Percentiles rank a stretch among this genome's conserved stretches.
These are phyloP conservation scores for Drosophila dives DNA, from an alignment of 2,888 invertebrate genomes.

Conservation along the genomic window DNA sequence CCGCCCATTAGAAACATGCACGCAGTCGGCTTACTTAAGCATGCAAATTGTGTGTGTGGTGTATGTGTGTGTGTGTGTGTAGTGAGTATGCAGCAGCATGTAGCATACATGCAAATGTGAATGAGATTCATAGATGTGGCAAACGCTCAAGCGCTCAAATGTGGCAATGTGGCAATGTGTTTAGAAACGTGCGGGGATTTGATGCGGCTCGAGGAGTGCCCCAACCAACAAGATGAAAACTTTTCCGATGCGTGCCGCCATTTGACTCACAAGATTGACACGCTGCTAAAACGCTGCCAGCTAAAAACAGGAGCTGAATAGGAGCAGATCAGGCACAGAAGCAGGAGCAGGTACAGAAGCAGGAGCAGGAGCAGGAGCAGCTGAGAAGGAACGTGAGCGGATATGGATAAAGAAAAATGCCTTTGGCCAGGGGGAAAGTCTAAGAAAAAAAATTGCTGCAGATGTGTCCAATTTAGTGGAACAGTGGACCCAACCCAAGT, in stretches of 20 bases:
- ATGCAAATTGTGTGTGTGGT: slow-evolving; percentile 55
- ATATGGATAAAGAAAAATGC: slow-evolving; percentile 50
- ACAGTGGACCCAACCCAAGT: slow-evolving; percentile 42
- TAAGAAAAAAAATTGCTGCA: slow-evolving; percentile 62
- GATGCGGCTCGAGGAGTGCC: slow-evolving; percentile 11
- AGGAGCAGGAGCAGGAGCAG: neutral
- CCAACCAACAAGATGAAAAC: slow-evolving; percentile 46
- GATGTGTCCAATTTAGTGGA: slow-evolving; percentile 78
- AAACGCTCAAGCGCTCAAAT: slow-evolving; percentile 8
- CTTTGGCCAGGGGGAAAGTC: slow-evolving; percentile 13
- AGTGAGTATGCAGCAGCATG: slow-evolving; percentile 13
- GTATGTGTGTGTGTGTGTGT: slow-evolving; percentile 16
- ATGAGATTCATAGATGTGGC: slow-evolving; percentile 58
- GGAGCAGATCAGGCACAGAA: neutral
- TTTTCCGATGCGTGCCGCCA: slow-evolving; percentile 76
- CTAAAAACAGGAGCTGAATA: slow-evolving; percentile 8
- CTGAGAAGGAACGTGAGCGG: slow-evolving; percentile 16
- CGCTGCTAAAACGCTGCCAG: slow-evolving; percentile 70
- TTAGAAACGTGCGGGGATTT: slow-evolving; percentile 76
- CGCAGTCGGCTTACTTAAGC: slow-evolving; percentile 77
- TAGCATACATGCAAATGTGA: slow-evolving; percentile 63
- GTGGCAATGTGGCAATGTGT: slow-evolving; percentile 63
- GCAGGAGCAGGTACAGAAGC: slow-evolving; percentile 21
- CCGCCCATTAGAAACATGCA: slow-evolving; percentile 79
- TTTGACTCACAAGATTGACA: slow-evolving; percentile 77